Percentiles rank a stretch among this genome's conserved stretches.
These are phyloP conservation scores for Cryptocheilus praepositus DNA, from an alignment of 2,888 invertebrate genomes.

Conservation along the genomic window DNA sequence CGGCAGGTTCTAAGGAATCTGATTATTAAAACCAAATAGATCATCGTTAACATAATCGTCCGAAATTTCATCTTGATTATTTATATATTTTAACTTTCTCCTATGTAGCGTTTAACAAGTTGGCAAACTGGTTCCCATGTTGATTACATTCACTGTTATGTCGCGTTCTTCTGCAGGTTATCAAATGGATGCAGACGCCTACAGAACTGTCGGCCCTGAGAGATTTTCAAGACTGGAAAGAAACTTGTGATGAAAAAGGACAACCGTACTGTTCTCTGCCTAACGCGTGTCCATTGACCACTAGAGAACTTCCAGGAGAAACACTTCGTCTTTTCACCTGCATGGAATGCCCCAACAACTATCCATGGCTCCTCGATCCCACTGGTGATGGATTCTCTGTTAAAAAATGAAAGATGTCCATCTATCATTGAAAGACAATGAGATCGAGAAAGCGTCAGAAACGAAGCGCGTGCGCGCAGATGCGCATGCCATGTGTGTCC, in stretches of 20 bases:
- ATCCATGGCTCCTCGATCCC: constrained; percentile 95
- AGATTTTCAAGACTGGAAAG: constrained; percentile 97
- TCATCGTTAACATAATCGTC: no score
- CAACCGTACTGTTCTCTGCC: constrained; percentile 94
- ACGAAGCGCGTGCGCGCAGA: background rate
- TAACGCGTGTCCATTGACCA: constrained; percentile 92
- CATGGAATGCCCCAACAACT: constrained; percentile 97
- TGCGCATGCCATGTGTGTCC: no score
- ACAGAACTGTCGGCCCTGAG: constrained; percentile 89
- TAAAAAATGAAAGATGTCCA: constrained; percentile 81
- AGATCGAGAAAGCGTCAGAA: constrained; percentile 23
- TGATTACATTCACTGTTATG: background rate
- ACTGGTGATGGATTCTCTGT: constrained; percentile 95
- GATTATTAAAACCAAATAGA: no score
- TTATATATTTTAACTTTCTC: no score
- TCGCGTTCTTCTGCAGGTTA: constrained; percentile 87
- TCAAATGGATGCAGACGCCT: constrained; percentile 97
- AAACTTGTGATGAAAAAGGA: constrained; percentile 95
- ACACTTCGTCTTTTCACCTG: constrained; percentile 94
- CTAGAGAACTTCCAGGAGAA: constrained; percentile 93
- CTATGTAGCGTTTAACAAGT: no score
- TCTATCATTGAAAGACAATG: constrained; percentile 1
- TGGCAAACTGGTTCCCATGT: no score
- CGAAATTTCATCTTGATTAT: no score
- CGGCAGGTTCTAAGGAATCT: no score